Evolutionary conservation across 1,140 invertebrate genomes (phyloP).

Genomic region (Battus philenor): DNA sequence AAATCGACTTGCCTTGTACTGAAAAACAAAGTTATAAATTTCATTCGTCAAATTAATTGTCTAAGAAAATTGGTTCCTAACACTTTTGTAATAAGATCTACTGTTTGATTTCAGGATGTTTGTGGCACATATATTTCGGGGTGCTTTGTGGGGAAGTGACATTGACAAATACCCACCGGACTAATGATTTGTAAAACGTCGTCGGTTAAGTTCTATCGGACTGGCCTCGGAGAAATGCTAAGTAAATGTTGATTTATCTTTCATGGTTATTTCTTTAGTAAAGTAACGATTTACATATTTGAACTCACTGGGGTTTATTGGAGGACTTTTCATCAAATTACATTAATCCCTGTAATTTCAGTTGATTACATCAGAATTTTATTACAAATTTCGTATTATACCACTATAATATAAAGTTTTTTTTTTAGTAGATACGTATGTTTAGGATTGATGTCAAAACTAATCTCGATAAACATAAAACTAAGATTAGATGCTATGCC

Average conservation of each 20-base stretch:
- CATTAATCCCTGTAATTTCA: too few species aligned
- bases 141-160: slow-evolving; percentile 25
- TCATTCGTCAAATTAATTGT: slow-evolving; percentile 12
- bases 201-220: slow-evolving; percentile 11
- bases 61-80: slow-evolving; percentile 19
- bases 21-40: slow-evolving; percentile 30
- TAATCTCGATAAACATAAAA: too few species aligned
- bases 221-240: slow-evolving; percentile 10
- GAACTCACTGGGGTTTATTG: neutral
- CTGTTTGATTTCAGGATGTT: neutral
- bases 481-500: too few species aligned
- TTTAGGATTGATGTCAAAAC: too few species aligned
- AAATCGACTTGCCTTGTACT: slow-evolving; percentile 55
- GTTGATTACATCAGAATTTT: too few species aligned
- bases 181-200: slow-evolving; percentile 38
- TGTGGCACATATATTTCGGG: slow-evolving; percentile 16
- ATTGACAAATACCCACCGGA: slow-evolving; percentile 33
- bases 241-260: slow-evolving; percentile 15
- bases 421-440: too few species aligned
- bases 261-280: neutral
- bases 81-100: neutral
- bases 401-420: too few species aligned
- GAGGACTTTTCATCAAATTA: too few species aligned
- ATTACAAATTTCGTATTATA: too few species aligned
- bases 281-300: neutral